These are phyloP conservation scores for Elegia similella DNA, from an alignment of 2,888 invertebrate species.

Conservation along the genomic window DNA sequence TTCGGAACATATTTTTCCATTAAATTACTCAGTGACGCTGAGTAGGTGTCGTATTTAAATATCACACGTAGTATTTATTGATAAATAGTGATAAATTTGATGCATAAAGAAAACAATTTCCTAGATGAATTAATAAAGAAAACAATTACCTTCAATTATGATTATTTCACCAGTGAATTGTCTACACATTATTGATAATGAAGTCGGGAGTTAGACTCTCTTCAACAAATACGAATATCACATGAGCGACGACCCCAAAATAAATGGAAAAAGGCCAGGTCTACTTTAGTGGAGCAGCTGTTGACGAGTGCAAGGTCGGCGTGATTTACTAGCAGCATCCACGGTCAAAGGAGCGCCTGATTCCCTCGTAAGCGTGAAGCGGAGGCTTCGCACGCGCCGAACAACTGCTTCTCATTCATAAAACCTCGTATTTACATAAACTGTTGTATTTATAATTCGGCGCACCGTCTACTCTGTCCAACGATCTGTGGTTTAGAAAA, in stretches of 20 bases:
- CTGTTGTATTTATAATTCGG: slow-evolving; percentile 35
- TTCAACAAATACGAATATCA: not conserved
- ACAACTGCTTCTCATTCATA: slow-evolving; percentile 50
- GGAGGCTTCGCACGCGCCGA: slow-evolving; percentile 33
- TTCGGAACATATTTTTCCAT: no score
- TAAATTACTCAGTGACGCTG: no score
- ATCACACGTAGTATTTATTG: no score
- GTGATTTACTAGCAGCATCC: slow-evolving; percentile 11
- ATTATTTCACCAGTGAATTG: not conserved
- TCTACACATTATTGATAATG: slow-evolving; percentile 2
- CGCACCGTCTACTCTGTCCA: slow-evolving; percentile 27
- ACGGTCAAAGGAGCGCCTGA: slow-evolving; percentile 35
- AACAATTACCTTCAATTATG: not conserved
- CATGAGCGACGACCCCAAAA: slow-evolving; percentile 11
- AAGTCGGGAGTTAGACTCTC: slow-evolving; percentile 2
- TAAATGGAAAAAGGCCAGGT: slow-evolving; percentile 15
- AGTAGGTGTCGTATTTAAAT: no score
- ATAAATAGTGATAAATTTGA: no score
- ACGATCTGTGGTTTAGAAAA: slow-evolving; percentile 38
- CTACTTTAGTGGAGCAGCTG: slow-evolving; percentile 12
- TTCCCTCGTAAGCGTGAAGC: slow-evolving; percentile 36
- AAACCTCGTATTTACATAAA: slow-evolving; percentile 37
- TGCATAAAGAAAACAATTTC: not conserved
- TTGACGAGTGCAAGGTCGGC: slow-evolving; percentile 21
- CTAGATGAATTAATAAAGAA: not conserved